phyloP scores from a whole-genome alignment of 1,140 invertebrate species.

The Euwallacea fornicatus region DNA sequence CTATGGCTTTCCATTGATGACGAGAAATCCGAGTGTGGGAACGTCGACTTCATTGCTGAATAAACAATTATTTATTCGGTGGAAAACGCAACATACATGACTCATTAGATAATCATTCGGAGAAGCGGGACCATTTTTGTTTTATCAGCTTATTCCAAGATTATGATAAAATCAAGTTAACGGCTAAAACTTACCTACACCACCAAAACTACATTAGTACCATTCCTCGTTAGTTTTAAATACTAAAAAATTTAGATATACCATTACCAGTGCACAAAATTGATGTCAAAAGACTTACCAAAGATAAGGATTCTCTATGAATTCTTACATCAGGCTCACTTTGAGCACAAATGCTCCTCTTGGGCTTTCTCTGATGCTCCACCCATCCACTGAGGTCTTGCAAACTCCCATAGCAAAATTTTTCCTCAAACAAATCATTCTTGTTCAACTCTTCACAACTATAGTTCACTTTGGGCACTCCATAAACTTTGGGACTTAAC shows the following conservation, averaged over 20 bases:
- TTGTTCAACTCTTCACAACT: constrained; percentile 62
- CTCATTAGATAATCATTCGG: constrained; percentile 9
- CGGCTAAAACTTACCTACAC: too few relatives aligned
- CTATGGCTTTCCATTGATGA: neutral
- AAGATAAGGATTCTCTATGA: constrained; percentile 20
- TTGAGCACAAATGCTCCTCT: constrained; percentile 42
- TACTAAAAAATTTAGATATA: too few relatives aligned
- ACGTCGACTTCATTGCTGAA: constrained; percentile 11
- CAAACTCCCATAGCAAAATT: constrained; percentile 50
- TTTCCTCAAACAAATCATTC: constrained; percentile 44
- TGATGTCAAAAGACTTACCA: neutral
- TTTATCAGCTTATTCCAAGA: too few relatives aligned
- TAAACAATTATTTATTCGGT: constrained; percentile 21
- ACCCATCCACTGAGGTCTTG: constrained; percentile 46
- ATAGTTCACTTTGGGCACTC: constrained; percentile 54
- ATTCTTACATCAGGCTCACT: constrained; percentile 52
- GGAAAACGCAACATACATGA: constrained; percentile 9
- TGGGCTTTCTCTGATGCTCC: constrained; percentile 14
- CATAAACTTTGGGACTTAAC: constrained; percentile 63
- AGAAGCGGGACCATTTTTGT: neutral
- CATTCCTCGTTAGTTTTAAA: too few relatives aligned
- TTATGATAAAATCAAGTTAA: too few relatives aligned
- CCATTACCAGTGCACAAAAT: too few relatives aligned
- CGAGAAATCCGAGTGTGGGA: constrained; percentile 24
- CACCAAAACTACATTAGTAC: too few relatives aligned